Evolutionary conservation across 1,140 invertebrate species (phyloP), one percentile per base, ranked within the genome.

Genomic region (Drosophila aff.): DNA sequence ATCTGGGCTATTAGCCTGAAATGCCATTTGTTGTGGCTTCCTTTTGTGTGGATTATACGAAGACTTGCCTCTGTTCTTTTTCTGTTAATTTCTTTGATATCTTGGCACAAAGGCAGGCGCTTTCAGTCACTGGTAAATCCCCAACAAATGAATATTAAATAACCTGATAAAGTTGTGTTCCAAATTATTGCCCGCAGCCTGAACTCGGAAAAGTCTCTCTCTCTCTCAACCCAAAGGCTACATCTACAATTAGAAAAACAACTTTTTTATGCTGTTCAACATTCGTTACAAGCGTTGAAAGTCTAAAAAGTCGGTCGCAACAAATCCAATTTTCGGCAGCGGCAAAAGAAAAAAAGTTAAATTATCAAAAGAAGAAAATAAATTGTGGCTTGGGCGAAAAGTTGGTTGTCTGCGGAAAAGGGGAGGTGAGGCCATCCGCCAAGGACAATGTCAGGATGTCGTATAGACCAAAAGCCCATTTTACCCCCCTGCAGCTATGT

Each of bases 331-430:
- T 82, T 79, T 47, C 64, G 67, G 64, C 49, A 72, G 64, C 49
- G 46, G 28, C 52, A 53, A 47, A 53, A 67, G 59, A 55, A 65
- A 52, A 72, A 64, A 75, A 79, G 76, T 85, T 74, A 75, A 81
- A 81, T 83, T 74, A 72, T 89, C 77, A 75, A 83, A 80, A 68
- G 55, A 61, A 73, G 55, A 61, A 74, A 74, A 73, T 73, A 73
- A 73, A 75, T 89, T 87, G 53, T 79, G 36, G 65, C 71, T 60
- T 21, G 61, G 75, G 21, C 76, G 40, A 76, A 83, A 85, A 85
- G 69, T 72, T 71, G 47, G 28, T 44, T 60, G 28, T 28, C 52
- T 31, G 61, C 16, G n/a, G 36, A 43, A 60, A 50, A 9, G 40
- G 23, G 8, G 44, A 23, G 7, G 44, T 23, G 44, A n/a, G 26